These are phyloP conservation scores for Plecotus auritus DNA, from an alignment of 2,113 vertebrate genomes.

Conservation along the genomic window DNA sequence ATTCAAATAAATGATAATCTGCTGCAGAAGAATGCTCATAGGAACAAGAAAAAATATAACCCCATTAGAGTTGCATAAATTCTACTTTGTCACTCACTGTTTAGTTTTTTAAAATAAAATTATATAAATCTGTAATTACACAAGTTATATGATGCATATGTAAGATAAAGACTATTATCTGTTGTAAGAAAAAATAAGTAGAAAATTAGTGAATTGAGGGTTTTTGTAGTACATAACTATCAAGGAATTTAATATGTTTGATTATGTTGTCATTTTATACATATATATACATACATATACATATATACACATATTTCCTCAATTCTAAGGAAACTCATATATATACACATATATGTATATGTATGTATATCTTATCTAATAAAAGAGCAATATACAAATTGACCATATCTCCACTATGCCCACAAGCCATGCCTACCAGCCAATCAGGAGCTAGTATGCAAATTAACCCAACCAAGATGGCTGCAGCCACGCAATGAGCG, in stretches of 20 bases:
- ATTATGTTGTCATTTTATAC: background rate
- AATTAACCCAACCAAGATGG: too few species aligned
- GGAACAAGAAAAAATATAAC: constrained; percentile 46
- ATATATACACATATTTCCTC: too few species aligned
- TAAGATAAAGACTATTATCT: background rate
- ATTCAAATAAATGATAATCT: constrained; percentile 71
- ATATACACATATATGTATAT: too few species aligned
- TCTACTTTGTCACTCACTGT: background rate
- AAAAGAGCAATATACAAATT: too few species aligned
- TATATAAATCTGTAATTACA: background rate
- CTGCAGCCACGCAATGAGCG: too few species aligned
- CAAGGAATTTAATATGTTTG: background rate
- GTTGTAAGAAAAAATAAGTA: background rate
- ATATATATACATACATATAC: too few species aligned
- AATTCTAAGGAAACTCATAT: too few species aligned
- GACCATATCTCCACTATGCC: too few species aligned
- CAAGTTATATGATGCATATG: background rate
- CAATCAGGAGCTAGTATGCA: too few species aligned
- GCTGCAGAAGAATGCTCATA: constrained; percentile 16
- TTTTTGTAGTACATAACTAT: background rate
- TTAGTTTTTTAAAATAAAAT: background rate
- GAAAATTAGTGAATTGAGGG: background rate
- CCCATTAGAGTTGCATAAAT: constrained; percentile 40
- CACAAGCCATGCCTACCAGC: too few species aligned
- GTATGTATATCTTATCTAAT: too few species aligned